These are phyloP conservation scores for Peromyscus attwateri DNA, from an alignment of 2,797 vertebrate species.

Conservation along the genomic window DNA sequence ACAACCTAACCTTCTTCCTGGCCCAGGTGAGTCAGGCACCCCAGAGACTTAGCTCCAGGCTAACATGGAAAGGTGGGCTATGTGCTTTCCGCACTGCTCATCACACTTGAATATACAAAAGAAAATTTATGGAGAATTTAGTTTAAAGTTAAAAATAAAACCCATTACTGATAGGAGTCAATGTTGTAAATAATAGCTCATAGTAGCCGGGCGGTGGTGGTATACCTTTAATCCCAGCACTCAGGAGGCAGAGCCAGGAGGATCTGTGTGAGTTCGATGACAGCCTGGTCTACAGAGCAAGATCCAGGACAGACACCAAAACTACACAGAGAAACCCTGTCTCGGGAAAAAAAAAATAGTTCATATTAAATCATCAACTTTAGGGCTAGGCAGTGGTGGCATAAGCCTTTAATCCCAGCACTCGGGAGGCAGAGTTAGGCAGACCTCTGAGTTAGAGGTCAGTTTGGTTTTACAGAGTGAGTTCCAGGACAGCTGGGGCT, in stretches of 20 bases:
- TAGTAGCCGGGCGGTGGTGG: background rate
- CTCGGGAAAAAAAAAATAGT: background rate
- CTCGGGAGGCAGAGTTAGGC: no score
- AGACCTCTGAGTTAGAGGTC: no score
- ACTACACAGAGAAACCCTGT: background rate
- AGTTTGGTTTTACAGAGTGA: no score
- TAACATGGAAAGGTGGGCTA: background rate
- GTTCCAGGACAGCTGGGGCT: no score
- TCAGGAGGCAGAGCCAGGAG: background rate
- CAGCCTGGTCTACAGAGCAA: background rate
- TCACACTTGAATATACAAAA: background rate
- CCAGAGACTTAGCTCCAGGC: background rate
- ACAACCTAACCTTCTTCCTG: background rate
- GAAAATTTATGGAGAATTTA: slow-evolving; percentile 23
- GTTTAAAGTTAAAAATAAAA: slow-evolving; percentile 47
- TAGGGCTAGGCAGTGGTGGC: no score
- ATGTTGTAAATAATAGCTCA: background rate
- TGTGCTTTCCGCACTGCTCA: background rate
- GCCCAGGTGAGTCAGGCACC: background rate
- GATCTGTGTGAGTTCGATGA: background rate
- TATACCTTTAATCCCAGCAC: background rate
- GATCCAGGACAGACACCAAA: background rate
- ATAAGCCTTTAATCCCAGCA: no score
- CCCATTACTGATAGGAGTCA: background rate
- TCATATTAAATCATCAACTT: no score